A percentile compares a stretch with the other conserved stretches of the same genome.
These are phyloP conservation scores for Pseudomugil gertrudae DNA, from an alignment of 2,797 vertebrate genomes.

Conservation along the genomic window DNA sequence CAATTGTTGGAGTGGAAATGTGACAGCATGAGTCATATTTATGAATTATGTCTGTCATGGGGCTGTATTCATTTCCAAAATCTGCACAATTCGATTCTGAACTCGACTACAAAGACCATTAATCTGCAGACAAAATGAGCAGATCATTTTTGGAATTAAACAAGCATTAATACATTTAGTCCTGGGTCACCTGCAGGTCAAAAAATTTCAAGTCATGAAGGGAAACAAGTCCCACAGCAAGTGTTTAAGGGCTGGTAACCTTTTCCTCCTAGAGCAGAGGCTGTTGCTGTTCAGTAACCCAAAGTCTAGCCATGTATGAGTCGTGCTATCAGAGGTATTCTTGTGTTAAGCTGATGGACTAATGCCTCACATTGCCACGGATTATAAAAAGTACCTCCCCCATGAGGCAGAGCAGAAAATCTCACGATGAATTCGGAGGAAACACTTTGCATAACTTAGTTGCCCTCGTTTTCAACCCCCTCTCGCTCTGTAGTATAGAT, in stretches of 20 bases:
- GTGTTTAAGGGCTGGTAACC: constrained; percentile 43
- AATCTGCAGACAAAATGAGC: constrained; percentile 14
- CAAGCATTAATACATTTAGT: constrained; percentile 33
- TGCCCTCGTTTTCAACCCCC: constrained; percentile 48
- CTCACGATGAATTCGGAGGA: constrained; percentile 48
- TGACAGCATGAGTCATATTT: constrained; percentile 31
- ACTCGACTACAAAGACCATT: background rate
- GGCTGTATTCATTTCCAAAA: constrained; percentile 37
- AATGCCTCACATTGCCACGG: constrained; percentile 66
- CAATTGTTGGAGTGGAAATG: constrained; percentile 42
- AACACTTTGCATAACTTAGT: constrained; percentile 61
- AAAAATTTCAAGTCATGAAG: constrained; percentile 25
- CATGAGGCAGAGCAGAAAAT: constrained; percentile 64
- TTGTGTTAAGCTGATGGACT: constrained; percentile 61
- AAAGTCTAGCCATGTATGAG: constrained; percentile 40
- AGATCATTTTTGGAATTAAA: constrained; percentile 45
- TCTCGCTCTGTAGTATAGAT: constrained; percentile 54
- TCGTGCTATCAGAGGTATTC: constrained; percentile 50
- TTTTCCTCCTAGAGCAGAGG: constrained; percentile 36
- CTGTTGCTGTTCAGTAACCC: constrained; percentile 40
- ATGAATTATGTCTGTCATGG: constrained; percentile 35
- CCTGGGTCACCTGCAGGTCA: constrained; percentile 22
- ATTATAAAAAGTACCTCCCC: constrained; percentile 70
- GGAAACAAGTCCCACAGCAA: constrained; percentile 29
- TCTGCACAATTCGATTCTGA: constrained; percentile 22